These are phyloP conservation scores for Dromaius novaehollandiae DNA, from an alignment of 2,113 vertebrate species.

Conservation along the genomic window DNA sequence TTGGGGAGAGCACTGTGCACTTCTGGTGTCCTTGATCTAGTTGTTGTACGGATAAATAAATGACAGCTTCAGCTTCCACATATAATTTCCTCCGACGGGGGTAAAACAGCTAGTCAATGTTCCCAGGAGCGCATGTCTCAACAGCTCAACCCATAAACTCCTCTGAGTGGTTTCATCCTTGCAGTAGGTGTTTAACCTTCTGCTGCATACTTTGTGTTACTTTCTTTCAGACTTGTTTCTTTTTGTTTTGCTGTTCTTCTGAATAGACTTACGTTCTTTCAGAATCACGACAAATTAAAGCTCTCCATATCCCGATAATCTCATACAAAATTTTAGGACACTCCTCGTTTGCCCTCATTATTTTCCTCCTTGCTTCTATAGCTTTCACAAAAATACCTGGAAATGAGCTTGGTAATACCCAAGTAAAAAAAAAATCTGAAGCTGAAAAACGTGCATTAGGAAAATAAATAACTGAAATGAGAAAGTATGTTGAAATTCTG, in stretches of 20 bases:
- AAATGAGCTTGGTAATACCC: background rate
- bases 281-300: background rate
- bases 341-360: background rate
- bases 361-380: background rate
- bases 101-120: background rate
- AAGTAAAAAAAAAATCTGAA: background rate
- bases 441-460: background rate
- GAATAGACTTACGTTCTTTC: background rate
- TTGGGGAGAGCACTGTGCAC: background rate
- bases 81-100: background rate
- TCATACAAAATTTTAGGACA: background rate
- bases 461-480: background rate
- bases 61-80: background rate
- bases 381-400: background rate
- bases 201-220: background rate
- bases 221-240: background rate
- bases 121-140: background rate
- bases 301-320: background rate
- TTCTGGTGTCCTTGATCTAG: background rate
- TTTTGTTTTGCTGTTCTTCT: background rate
- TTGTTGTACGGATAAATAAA: background rate
- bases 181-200: background rate
- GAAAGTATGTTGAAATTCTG: background rate
- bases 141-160: background rate
- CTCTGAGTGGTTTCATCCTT: background rate